Percentiles rank a stretch among this genome's conserved stretches.
Evolutionary conservation across 2,888 invertebrate genomes (phyloP).

Genomic region (Druceiella hillmani): DNA sequence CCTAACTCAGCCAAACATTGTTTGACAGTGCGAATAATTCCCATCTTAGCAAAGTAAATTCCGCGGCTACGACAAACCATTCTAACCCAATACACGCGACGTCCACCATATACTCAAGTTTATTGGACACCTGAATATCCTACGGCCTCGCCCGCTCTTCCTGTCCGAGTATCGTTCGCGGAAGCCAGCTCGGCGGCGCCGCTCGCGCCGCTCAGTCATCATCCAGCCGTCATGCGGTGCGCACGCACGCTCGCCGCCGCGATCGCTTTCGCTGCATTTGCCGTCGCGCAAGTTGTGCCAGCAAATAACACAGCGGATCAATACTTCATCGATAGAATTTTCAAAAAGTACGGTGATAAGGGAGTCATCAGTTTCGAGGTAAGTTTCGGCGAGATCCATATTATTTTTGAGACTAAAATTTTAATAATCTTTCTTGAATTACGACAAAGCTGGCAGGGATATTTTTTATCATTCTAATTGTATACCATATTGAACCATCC

Average conservation of each 20-base stretch:
- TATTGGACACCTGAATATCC: conserved; percentile 1
- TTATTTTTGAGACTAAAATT: not conserved
- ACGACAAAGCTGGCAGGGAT: too few relatives aligned
- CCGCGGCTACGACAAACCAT: too few relatives aligned
- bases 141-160: not conserved
- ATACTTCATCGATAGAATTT: conserved; percentile 50
- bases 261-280: conserved; percentile 1
- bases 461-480: too few relatives aligned
- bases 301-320: conserved; percentile 39
- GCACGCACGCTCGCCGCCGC: not conserved
- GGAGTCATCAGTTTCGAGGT: conserved; percentile 54
- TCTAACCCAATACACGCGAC: not conserved
- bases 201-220: not conserved
- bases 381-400: conserved; percentile 25
- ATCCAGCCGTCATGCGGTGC: not conserved
- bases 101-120: not conserved
- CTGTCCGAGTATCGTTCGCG: too few relatives aligned
- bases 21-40: too few relatives aligned
- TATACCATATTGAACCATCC: too few relatives aligned
- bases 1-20: too few relatives aligned
- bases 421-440: too few relatives aligned
- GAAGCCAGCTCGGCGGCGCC: not conserved
- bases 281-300: too few relatives aligned
- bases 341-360: conserved; percentile 52
- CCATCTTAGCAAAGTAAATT: too few relatives aligned